Evolutionary conservation across 1,140 invertebrate genomes (phyloP), one percentile per base, ranked within the genome.

Genomic region (Hermatobates lingyangjiaoensis): DNA sequence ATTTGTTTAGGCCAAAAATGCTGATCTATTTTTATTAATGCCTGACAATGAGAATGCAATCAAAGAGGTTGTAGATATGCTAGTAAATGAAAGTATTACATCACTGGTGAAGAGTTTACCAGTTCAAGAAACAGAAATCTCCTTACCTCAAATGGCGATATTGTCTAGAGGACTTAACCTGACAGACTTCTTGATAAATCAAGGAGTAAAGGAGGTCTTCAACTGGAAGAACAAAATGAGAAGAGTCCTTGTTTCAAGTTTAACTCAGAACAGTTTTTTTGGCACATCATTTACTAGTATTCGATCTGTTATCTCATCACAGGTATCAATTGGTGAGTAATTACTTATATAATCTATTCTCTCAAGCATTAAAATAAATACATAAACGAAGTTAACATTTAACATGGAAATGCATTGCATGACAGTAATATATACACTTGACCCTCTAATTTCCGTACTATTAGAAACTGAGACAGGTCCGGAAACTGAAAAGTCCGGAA

Each of bases 211-310:
- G 14, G 34, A 49, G 1, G 55, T 54, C 21, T 27, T 39, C 12
- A 47, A 18, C 28, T 51, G 38, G 23, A 40, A 30, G 18, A 52
- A 55, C 5, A 28, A 49, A 14, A 23, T 2, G 2, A 38, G 34
- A 28, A 18, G n/a, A 34, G 39, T 27, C 5, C 48, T 55, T 21
- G 54, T 61, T n/a, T 51, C 54, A 21, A 57, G 57, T 7, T 54
- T 64, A 20, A 61, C 55, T 26, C 62, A 64, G 44, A 61, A 61
- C 45, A 58, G 59, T 14, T 64, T 60, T 46, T 63, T 64, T 38
- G 58, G 60, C 25, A 63, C 62, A 3, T 62, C 61, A 25, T 64
- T 64, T 48, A 57, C 59, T 10, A 55, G 61, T 12, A 53, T 64
- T 7, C 63, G 64, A 44, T 61, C 63, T 3, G 59, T 63, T n/a